Evolutionary conservation across 1,140 invertebrate species (phyloP), one percentile per base, ranked within the genome.

Genomic region (Idris sp.): DNA sequence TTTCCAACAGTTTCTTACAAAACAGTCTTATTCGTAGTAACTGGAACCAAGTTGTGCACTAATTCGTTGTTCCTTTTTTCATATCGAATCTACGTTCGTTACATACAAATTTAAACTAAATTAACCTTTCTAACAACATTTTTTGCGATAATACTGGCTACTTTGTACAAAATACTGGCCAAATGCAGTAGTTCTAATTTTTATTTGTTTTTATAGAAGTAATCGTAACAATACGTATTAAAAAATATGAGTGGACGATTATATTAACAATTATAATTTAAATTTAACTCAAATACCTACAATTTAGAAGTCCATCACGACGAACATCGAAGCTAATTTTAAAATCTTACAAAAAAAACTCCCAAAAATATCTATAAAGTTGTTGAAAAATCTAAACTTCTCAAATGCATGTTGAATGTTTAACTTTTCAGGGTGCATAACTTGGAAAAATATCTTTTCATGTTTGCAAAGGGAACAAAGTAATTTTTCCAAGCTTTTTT

Each of bases 301-400:
- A n/a, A n/a, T n/a, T n/a, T n/a, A n/a, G n/a, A n/a, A n/a, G n/a
- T n/a, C 19, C 15, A 51, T 65, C 69, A 48, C 69, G 61, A 73
- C 61, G 69, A 73, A 15, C 43, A 38, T 73, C 61, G 58, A 65
- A 59, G 36, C 58, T 51, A 58, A 59, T 9, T 13, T 8, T 31
- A 54, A 46, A 14, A 58, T 64, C 25, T 59, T 10, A 40, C 14
- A 11, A 10, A 74, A 68, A 40, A 40, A 59, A 44, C n/a, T n/a
- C n/a, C 19, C 19, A 22, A 22, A 22, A 22, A 22, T 22, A n/a
- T n/a, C n/a, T n/a, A n/a, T n/a, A n/a, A n/a, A n/a, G n/a, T n/a
- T n/a, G n/a, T n/a, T n/a, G n/a, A n/a, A n/a, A n/a, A n/a, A n/a
- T n/a, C n/a, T n/a, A n/a, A n/a, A n/a, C n/a, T n/a, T n/a, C n/a